These are phyloP conservation scores for Thalassarche chlororhynchos DNA, from an alignment of 2,113 vertebrate species.

Conservation along the genomic window DNA sequence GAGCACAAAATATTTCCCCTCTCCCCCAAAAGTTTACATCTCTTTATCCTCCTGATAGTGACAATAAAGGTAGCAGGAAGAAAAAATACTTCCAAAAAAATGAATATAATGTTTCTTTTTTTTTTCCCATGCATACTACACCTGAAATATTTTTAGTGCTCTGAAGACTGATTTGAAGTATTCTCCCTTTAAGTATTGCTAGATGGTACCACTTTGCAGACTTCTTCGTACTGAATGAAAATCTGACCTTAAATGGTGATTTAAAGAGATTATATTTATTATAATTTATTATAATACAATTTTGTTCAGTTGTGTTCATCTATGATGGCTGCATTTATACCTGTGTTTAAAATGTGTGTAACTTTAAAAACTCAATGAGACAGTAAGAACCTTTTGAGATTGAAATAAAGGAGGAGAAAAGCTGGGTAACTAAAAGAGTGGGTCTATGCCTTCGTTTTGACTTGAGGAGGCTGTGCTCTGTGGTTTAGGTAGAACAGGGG, in stretches of 20 bases:
- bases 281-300: background rate
- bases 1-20: background rate
- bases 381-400: background rate
- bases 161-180: background rate
- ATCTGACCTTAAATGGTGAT: background rate
- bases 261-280: background rate
- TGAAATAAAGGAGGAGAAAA: background rate
- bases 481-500: background rate
- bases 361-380: background rate
- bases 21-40: background rate
- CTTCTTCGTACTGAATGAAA: background rate
- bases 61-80: background rate
- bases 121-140: background rate
- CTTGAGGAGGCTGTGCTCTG: background rate
- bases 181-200: background rate
- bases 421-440: background rate
- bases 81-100: background rate
- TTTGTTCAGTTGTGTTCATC: background rate
- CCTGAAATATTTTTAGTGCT: background rate
- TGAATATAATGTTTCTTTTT: background rate
- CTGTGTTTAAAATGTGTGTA: background rate
- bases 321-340: background rate
- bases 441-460: background rate
- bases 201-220: background rate
- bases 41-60: background rate